These are phyloP conservation scores for Penaeus chinensis DNA, from an alignment of 1,140 invertebrate species.

Conservation along the genomic window DNA sequence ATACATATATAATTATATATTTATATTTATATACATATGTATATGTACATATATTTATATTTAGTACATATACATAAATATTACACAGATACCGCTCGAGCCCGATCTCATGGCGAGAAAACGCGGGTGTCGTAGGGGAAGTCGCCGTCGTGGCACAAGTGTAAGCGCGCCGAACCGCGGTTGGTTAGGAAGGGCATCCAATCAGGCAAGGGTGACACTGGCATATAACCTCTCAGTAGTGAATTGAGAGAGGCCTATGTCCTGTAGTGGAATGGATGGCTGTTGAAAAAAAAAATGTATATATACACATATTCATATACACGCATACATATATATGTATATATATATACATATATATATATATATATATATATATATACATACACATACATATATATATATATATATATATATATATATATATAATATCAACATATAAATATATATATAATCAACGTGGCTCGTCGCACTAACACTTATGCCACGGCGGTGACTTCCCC, in stretches of 20 bases:
- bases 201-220: no score
- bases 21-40: not conserved
- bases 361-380: conserved; percentile 24
- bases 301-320: not conserved
- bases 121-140: no score
- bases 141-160: no score
- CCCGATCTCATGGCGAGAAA: not conserved
- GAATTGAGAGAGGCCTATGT: no score
- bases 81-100: not conserved
- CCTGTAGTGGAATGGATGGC: no score
- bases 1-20: no score
- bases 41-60: not conserved
- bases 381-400: conserved; percentile 7
- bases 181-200: no score
- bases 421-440: not conserved
- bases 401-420: conserved; percentile 23
- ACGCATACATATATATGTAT: not conserved
- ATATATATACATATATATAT: conserved; percentile 3
- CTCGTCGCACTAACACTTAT: no score
- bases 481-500: no score
- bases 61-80: conserved; percentile 6
- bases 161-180: no score
- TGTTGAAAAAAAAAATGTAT: no score
- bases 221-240: no score
- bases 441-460: not conserved